A percentile compares a stretch with the other conserved stretches of the same genome.
Evolutionary conservation across 2,113 vertebrate genomes (phyloP).

Genomic region (Zosterops japonicus): DNA sequence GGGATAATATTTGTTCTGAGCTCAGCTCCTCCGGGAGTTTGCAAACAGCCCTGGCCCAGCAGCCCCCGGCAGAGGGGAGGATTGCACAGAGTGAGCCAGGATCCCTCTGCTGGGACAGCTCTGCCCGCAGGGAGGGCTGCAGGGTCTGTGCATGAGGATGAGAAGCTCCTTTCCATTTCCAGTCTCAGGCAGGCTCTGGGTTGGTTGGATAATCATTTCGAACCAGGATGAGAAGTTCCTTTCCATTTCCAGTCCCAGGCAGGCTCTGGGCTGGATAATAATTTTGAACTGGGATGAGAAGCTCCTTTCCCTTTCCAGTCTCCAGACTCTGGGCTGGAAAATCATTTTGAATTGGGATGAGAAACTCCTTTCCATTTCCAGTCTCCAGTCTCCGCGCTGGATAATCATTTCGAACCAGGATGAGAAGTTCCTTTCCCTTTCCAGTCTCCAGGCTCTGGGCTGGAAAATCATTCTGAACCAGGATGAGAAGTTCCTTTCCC

Average conservation of each 20-base stretch:
- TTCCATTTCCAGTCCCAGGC: background rate
- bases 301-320: background rate
- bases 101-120: background rate
- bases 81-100: background rate
- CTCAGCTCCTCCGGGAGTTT: background rate
- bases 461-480: fast-evolving
- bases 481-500: background rate
- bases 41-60: background rate
- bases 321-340: no score
- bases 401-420: fast-evolving
- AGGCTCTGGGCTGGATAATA: no score
- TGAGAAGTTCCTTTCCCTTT: background rate
- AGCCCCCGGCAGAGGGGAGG: background rate
- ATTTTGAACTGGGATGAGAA: background rate
- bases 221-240: fast-evolving
- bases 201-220: no score
- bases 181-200: no score
- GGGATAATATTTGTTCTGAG: constrained; percentile 14
- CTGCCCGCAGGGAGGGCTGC: no score
- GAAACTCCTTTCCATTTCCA: background rate
- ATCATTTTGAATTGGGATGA: no score
- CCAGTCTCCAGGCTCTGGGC: no score
- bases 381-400: no score
- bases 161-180: background rate
- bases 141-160: no score